Evolutionary conservation across 2,797 vertebrate species (phyloP).

Genomic region (Eupleurogrammus muticus): DNA sequence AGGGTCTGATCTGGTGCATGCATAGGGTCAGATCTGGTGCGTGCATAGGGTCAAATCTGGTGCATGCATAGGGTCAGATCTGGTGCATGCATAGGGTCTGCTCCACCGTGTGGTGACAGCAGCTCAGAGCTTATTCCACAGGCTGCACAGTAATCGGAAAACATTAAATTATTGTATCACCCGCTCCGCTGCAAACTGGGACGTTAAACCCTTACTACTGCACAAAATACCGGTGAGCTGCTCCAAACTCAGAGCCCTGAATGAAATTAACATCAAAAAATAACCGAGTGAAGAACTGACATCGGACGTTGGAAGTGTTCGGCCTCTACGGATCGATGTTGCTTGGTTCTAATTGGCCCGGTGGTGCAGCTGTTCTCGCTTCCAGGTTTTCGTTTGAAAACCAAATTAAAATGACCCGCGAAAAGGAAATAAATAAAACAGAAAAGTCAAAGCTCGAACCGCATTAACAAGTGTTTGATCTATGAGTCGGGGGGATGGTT

Average conservation of each 20-base stretch:
- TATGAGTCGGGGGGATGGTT: background rate
- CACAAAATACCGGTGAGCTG: background rate
- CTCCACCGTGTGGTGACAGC: background rate
- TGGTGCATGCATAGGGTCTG: background rate
- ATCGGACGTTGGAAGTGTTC: background rate
- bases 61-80: too few relatives aligned
- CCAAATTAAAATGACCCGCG: background rate
- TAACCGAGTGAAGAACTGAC: background rate
- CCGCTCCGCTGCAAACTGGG: background rate
- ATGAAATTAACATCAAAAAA: background rate
- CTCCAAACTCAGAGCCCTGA: background rate
- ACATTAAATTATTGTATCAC: background rate
- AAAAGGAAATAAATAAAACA: background rate
- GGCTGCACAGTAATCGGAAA: background rate
- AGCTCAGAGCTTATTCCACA: background rate
- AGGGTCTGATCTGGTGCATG: too few relatives aligned
- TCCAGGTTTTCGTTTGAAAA: conserved; percentile 9
- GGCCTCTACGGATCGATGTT: background rate
- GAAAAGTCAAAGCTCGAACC: background rate
- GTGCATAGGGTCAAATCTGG: too few relatives aligned
- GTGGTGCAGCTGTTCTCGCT: background rate
- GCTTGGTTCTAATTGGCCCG: background rate
- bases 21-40: too few relatives aligned
- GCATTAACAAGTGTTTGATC: background rate
- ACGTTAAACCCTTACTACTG: too few relatives aligned